A percentile compares a stretch with the other conserved stretches of the same genome.
Conservation (phyloP, 2,113 vertebrate species). For the Forbesichthys agassizii region DNA sequence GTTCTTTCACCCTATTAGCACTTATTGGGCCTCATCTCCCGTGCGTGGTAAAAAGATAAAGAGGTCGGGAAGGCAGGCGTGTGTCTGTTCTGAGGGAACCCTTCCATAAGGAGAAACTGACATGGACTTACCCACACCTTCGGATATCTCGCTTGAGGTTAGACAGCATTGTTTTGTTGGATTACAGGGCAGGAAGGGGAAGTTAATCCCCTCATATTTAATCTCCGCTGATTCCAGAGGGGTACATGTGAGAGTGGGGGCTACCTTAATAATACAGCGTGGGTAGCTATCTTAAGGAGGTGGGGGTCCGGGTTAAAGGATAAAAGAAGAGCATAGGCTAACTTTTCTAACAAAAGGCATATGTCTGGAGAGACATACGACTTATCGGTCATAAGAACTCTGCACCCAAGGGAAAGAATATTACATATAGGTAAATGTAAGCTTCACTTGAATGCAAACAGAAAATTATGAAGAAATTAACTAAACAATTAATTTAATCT, state of each 20-base stretch:
- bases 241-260: constrained; percentile 52
- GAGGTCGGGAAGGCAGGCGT: constrained; percentile 52
- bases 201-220: constrained; percentile 79
- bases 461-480: background rate
- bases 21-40: constrained; percentile 72
- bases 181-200: constrained; percentile 73
- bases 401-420: background rate
- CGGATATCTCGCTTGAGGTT: constrained; percentile 59
- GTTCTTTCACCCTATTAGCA: constrained; percentile 73
- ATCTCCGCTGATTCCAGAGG: constrained; percentile 74
- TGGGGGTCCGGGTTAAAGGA: constrained; percentile 30
- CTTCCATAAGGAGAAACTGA: constrained; percentile 77
- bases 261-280: constrained; percentile 64
- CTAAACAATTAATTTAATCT: no score
- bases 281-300: constrained; percentile 59
- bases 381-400: constrained; percentile 6
- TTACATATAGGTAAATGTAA: background rate
- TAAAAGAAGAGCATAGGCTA: constrained; percentile 29
- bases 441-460: background rate
- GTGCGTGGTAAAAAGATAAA: constrained; percentile 53
- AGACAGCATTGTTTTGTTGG: constrained; percentile 76
- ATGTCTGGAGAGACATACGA: constrained; percentile 39
- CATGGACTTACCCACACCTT: constrained; percentile 67
- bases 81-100: constrained; percentile 70
- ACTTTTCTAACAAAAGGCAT: constrained; percentile 66